Conservation (phyloP, 2,113 vertebrate species). For the Psilopsiagon aymara region DNA sequence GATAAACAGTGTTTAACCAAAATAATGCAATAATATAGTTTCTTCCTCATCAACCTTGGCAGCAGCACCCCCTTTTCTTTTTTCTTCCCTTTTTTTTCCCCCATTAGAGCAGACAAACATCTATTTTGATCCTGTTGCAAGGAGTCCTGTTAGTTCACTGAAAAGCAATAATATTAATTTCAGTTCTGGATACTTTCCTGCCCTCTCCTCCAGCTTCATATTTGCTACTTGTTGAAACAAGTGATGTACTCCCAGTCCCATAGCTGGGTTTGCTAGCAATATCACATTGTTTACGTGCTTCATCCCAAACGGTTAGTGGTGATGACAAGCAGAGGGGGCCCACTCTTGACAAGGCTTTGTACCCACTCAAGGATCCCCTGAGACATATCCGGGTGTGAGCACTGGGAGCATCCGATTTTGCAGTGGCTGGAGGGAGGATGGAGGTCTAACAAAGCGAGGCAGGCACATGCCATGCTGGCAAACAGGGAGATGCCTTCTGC, state of each 20-base stretch:
- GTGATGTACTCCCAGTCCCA: neutral
- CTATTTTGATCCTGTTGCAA: slow-evolving; percentile 11
- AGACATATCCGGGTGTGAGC: neutral
- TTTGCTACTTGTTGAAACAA: slow-evolving; percentile 2
- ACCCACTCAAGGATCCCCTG: neutral
- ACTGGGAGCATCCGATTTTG: neutral
- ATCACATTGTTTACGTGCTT: neutral
- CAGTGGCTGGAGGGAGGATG: neutral
- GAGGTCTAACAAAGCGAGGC: rapidly evolving
- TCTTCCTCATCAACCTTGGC: slow-evolving; percentile 1
- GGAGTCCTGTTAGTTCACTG: neutral
- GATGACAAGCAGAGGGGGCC: neutral
- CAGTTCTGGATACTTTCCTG: neutral
- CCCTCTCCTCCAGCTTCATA: neutral
- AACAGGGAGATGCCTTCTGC: neutral
- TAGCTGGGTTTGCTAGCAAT: neutral
- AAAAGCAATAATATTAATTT: neutral
- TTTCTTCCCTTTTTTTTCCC: neutral
- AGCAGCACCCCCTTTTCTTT: neutral
- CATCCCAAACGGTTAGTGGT: neutral
- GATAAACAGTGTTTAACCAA: slow-evolving; percentile 1
- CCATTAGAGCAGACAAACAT: neutral
- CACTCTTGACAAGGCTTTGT: neutral
- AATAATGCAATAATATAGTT: neutral
- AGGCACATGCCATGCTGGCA: neutral